These are phyloP conservation scores for Leucoraja erinaceus DNA, from an alignment of 2,113 vertebrate species.

Conservation along the genomic window DNA sequence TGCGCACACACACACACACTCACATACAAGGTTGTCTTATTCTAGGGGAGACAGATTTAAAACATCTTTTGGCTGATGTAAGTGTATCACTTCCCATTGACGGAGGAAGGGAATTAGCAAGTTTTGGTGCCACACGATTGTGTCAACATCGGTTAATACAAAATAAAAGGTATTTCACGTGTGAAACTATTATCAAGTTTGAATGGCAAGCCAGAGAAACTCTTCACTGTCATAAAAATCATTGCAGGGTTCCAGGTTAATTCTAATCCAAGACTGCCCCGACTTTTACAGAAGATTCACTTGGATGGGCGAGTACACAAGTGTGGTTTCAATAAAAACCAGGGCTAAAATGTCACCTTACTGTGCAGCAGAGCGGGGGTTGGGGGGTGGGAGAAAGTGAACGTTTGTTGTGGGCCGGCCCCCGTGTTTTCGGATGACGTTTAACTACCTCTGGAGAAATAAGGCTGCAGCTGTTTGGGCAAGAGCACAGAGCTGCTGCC, in stretches of 20 bases:
- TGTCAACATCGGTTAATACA: constrained; percentile 15
- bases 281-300: background rate
- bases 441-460: constrained; percentile 4
- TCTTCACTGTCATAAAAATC: constrained; percentile 17
- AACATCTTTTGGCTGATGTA: constrained; percentile 32
- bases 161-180: constrained; percentile 23
- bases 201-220: background rate
- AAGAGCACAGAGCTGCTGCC: constrained; percentile 9
- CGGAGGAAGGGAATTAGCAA: constrained; percentile 3
- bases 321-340: background rate
- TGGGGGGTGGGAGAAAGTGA: background rate
- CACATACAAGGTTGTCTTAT: constrained; percentile 30
- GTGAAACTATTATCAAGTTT: constrained; percentile 23
- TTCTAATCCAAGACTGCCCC: constrained; percentile 6
- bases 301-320: background rate
- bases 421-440: background rate
- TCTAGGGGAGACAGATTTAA: background rate
- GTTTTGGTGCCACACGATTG: constrained; percentile 1
- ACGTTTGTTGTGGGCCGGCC: constrained; percentile 19
- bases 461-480: constrained; percentile 32
- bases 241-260: constrained; percentile 24
- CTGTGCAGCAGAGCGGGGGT: background rate
- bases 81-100: background rate
- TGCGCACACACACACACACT: background rate
- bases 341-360: background rate